Percentiles rank a stretch among this genome's conserved stretches.
Evolutionary conservation across 2,797 vertebrate genomes (phyloP).

Genomic region (Danio aesculapii): DNA sequence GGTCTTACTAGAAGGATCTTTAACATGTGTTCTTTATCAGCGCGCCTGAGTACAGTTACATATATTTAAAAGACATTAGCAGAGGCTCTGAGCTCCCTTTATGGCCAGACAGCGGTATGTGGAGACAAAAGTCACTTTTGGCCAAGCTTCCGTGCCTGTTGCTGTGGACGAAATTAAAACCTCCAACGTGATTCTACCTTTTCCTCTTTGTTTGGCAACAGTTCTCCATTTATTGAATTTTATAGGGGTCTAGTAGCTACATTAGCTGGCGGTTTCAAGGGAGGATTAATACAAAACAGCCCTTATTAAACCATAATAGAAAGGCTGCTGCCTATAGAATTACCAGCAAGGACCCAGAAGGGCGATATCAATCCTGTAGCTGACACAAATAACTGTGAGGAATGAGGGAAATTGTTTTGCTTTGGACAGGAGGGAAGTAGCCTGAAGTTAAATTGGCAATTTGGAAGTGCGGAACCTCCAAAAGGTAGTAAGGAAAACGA

Average conservation of each 20-base stretch:
- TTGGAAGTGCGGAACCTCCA: neutral
- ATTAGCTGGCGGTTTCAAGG: conserved; percentile 82
- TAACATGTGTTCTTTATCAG: conserved; percentile 78
- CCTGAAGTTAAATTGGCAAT: neutral
- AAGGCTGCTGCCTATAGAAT: conserved; percentile 75
- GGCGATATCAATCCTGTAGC: conserved; percentile 71
- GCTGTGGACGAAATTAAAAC: conserved; percentile 74
- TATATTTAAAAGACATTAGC: conserved; percentile 77
- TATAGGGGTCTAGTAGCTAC: conserved; percentile 83
- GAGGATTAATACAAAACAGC: conserved; percentile 83
- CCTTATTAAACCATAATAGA: conserved; percentile 83
- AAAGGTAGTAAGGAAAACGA: neutral
- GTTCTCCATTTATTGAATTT: conserved; percentile 78
- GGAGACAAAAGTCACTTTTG: conserved; percentile 77
- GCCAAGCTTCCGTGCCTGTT: conserved; percentile 74
- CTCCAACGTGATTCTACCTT: conserved; percentile 71
- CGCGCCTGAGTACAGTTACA: conserved; percentile 67
- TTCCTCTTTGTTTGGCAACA: conserved; percentile 76
- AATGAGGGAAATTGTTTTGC: conserved; percentile 64
- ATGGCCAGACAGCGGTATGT: conserved; percentile 73
- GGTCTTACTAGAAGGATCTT: conserved; percentile 74
- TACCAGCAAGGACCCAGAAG: conserved; percentile 74
- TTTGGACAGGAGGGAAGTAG: conserved; percentile 42
- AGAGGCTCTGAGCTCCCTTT: conserved; percentile 76
- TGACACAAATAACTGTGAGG: conserved; percentile 74